phyloP scores from a whole-genome alignment of 2,888 invertebrate species.

The Hecatera dysodea region DNA sequence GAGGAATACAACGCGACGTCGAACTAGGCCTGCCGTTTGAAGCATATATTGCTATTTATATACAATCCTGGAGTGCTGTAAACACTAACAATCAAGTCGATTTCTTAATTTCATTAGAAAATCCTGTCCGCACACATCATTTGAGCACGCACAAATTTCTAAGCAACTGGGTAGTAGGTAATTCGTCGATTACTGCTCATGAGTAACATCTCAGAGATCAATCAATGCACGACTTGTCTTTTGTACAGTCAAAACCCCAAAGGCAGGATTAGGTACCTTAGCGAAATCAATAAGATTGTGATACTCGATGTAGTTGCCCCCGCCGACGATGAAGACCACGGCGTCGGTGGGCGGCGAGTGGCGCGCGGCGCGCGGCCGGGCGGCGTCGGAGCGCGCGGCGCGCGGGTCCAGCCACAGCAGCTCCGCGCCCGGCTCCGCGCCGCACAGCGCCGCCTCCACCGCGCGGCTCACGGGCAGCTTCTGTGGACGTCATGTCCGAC shows the following conservation, averaged over 20 bases:
- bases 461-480: slow-evolving; percentile 98
- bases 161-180: too few species aligned
- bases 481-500: slow-evolving; percentile 81
- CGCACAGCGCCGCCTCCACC: slow-evolving; percentile 92
- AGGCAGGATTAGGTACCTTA: slow-evolving; percentile 90
- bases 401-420: slow-evolving; percentile 99
- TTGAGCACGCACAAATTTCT: neutral
- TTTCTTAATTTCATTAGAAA: neutral
- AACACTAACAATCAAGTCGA: neutral
- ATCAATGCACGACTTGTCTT: too few species aligned
- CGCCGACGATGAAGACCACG: slow-evolving; percentile 97
- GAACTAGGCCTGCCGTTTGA: neutral
- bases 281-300: slow-evolving; percentile 99
- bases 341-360: slow-evolving; percentile 95
- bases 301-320: slow-evolving; percentile 99
- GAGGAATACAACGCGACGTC: too few species aligned
- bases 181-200: too few species aligned
- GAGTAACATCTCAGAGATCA: too few species aligned
- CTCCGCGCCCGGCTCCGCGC: slow-evolving; percentile 95
- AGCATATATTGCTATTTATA: neutral
- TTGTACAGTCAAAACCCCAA: too few species aligned
- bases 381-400: slow-evolving; percentile 93
- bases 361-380: slow-evolving; percentile 91
- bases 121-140: neutral
- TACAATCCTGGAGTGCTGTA: neutral